Evolutionary conservation across 2,888 invertebrate genomes (phyloP).

Genomic region (Spodoptera picta): DNA sequence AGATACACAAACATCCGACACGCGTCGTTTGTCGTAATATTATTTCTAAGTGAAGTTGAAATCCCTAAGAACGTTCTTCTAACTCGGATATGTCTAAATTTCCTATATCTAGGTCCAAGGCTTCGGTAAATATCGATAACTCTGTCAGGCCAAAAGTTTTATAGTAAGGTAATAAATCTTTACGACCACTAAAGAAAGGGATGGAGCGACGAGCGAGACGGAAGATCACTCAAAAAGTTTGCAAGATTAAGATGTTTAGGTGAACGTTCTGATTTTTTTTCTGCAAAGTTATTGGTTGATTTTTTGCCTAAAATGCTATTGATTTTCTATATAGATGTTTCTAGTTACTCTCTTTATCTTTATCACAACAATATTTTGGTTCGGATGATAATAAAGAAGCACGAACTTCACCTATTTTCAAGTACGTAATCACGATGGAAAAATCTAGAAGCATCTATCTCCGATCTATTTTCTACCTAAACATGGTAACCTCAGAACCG

Average conservation of each 20-base stretch:
- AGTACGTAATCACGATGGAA: no score
- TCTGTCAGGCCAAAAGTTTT: conserved; percentile 48
- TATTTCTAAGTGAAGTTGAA: conserved; percentile 22
- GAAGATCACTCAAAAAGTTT: conserved; percentile 37
- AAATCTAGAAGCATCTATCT: no score
- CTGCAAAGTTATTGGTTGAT: conserved; percentile 3
- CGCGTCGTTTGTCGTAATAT: conserved; percentile 15
- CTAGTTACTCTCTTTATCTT: no score
- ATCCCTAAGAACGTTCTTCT: conserved; percentile 4
- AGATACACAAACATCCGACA: conserved; percentile 5
- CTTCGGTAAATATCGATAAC: conserved; percentile 42
- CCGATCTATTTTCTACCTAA: no score
- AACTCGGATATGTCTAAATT: conserved; percentile 26
- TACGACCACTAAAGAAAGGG: conserved; percentile 47
- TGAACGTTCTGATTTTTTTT: conserved; percentile 26
- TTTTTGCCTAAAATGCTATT: conserved; percentile 16
- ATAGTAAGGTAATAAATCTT: conserved; percentile 51
- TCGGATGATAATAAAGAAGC: no score
- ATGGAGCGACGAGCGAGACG: conserved; percentile 30
- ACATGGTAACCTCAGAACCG: conserved; percentile 15
- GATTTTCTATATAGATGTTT: conserved; percentile 3
- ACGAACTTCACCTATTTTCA: no score
- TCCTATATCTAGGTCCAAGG: conserved; percentile 35
- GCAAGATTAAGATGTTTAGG: conserved; percentile 43
- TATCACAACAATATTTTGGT: no score